A percentile compares a stretch with the other conserved stretches of the same genome.
These are phyloP conservation scores for Dreissena rostriformis DNA, from an alignment of 1,140 invertebrate species.

Conservation along the genomic window DNA sequence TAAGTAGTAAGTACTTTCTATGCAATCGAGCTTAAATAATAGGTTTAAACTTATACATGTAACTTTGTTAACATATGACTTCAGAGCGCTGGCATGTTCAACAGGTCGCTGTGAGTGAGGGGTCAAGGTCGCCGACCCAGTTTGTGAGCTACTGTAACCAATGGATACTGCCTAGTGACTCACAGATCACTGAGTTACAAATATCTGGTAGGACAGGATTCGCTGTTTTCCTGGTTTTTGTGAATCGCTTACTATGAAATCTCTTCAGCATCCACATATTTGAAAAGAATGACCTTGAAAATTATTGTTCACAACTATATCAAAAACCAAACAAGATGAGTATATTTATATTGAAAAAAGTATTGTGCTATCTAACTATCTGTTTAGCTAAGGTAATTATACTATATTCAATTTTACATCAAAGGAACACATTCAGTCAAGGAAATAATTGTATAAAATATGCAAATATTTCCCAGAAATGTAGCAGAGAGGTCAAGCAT, in stretches of 20 bases:
- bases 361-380: too few species aligned
- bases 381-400: too few species aligned
- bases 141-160: constrained; percentile 61
- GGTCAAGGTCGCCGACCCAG: constrained; percentile 55
- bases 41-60: too few species aligned
- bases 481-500: too few species aligned
- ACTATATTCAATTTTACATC: too few species aligned
- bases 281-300: background rate
- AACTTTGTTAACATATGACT: constrained; percentile 14
- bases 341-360: too few species aligned
- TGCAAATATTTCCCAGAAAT: too few species aligned
- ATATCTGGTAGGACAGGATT: constrained; percentile 56
- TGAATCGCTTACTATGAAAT: background rate
- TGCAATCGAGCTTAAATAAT: too few species aligned
- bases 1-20: too few species aligned
- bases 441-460: too few species aligned
- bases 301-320: background rate
- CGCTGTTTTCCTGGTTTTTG: background rate
- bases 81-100: constrained; percentile 65
- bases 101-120: constrained; percentile 64
- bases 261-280: background rate
- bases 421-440: too few species aligned
- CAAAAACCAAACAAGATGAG: background rate
- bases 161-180: constrained; percentile 61
- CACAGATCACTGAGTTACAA: constrained; percentile 50